phyloP scores from a whole-genome alignment of 30 jellyfish, hydroid and myxozoan genomes.

The Hydractinia symbiolongicarpus region DNA sequence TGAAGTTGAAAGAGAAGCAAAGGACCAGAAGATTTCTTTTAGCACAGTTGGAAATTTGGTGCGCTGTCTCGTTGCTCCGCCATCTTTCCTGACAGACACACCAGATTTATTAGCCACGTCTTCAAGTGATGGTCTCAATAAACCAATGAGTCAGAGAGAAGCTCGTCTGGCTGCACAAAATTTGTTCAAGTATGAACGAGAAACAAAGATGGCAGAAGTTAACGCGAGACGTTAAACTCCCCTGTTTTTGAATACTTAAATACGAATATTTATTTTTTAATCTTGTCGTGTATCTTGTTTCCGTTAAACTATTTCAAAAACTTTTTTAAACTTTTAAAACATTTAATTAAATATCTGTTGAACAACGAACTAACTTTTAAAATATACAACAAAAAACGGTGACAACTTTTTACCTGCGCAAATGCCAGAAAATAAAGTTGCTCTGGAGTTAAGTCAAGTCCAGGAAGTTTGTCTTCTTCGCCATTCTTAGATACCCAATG shows the following conservation, averaged over 20 bases:
- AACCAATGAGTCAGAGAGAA: conserved; percentile 21
- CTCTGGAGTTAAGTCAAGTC: conserved; percentile 76
- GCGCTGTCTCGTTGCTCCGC: neutral
- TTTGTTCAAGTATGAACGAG: neutral
- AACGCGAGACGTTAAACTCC: neutral
- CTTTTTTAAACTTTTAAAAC: no score
- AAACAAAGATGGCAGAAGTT: neutral
- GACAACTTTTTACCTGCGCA: conserved; percentile 63
- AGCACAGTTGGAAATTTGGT: neutral
- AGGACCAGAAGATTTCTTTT: neutral
- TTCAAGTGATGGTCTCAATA: neutral
- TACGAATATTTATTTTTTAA: no score
- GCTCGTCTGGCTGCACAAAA: neutral
- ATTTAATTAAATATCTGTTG: no score
- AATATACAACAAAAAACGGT: no score
- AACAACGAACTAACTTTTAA: no score
- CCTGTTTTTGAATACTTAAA: no score
- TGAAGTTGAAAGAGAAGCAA: neutral
- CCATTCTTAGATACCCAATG: conserved; percentile 60
- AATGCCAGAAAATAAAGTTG: conserved; percentile 87
- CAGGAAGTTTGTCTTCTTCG: conserved; percentile 80
- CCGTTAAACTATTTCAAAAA: no score
- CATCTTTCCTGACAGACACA: neutral
- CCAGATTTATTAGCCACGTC: neutral
- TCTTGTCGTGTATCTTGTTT: no score